A percentile compares a stretch with the other conserved stretches of the same genome.
Conservation (phyloP, 2,888 invertebrate species). For the Aethes cnicana region DNA sequence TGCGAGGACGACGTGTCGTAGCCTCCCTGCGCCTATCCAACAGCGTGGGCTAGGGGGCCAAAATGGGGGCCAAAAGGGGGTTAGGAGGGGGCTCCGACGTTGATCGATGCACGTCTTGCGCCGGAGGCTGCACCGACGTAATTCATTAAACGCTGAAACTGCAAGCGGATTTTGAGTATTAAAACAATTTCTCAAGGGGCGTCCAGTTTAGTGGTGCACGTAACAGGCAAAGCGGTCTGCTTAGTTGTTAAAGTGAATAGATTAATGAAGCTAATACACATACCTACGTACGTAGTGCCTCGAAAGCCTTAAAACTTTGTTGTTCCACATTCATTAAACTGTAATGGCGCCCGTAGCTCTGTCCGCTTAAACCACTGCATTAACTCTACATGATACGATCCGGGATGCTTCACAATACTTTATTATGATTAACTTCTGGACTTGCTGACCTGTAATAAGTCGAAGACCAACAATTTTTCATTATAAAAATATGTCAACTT, state of each 20-base stretch:
- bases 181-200: constrained; percentile 80
- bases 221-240: constrained; percentile 48
- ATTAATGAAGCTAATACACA: constrained; percentile 58
- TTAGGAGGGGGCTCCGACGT: constrained; percentile 70
- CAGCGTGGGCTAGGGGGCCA: constrained; percentile 34
- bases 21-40: constrained; percentile 66
- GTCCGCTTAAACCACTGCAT: constrained; percentile 8
- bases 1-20: constrained; percentile 54
- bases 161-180: constrained; percentile 81
- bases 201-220: constrained; percentile 68
- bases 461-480: no score
- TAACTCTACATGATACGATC: constrained; percentile 2
- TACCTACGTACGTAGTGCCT: constrained; percentile 25
- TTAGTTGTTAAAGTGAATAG: constrained; percentile 65
- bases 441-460: no score
- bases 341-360: constrained; percentile 26
- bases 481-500: no score
- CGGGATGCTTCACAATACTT: not conserved
- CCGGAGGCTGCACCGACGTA: constrained; percentile 83
- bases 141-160: constrained; percentile 82
- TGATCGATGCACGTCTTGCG: constrained; percentile 86
- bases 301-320: constrained; percentile 30
- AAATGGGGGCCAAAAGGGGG: constrained; percentile 42
- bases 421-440: no score
- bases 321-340: constrained; percentile 29